A percentile compares a stretch with the other conserved stretches of the same genome.
These are phyloP conservation scores for Aurelia sp. DNA, from an alignment of 30 jellyfish, hydroid and myxozoan species.

Conservation along the genomic window DNA sequence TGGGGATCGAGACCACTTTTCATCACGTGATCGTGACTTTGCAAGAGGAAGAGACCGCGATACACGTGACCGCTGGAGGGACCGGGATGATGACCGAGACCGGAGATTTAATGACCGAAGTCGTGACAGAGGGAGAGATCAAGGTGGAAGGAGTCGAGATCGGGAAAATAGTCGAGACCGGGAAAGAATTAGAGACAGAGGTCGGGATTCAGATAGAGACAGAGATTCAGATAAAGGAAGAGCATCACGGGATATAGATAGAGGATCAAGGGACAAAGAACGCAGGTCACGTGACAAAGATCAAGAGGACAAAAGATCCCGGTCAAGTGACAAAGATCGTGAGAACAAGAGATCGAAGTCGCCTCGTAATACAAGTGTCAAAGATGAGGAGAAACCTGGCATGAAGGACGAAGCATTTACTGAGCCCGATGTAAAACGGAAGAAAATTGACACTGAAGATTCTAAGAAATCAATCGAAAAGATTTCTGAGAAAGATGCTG, in stretches of 20 bases:
- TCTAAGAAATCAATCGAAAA: neutral
- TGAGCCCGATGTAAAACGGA: constrained; percentile 48
- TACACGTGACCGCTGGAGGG: constrained; percentile 50
- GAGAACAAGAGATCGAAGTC: constrained; percentile 3
- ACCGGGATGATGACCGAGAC: constrained; percentile 34
- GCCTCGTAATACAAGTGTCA: neutral
- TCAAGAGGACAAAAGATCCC: neutral
- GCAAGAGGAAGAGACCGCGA: constrained; percentile 53
- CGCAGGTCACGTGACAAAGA: constrained; percentile 44
- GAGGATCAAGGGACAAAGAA: constrained; percentile 28
- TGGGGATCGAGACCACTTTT: constrained; percentile 11
- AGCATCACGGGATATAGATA: neutral
- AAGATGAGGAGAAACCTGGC: constrained; percentile 7
- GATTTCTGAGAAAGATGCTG: constrained; percentile 8
- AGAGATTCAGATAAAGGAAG: constrained; percentile 38
- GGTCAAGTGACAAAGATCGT: constrained; percentile 4
- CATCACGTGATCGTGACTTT: constrained; percentile 50
- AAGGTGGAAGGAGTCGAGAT: constrained; percentile 25
- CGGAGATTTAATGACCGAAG: constrained; percentile 34
- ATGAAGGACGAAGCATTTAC: neutral
- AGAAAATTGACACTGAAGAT: constrained; percentile 17
- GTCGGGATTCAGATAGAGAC: constrained; percentile 33
- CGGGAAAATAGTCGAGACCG: constrained; percentile 50
- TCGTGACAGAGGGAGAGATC: constrained; percentile 37
- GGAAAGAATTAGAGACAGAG: constrained; percentile 54